Evolutionary conservation across 2,888 invertebrate genomes (phyloP), one percentile per base, ranked within the genome.

Genomic region (Apotomis betuletana): DNA sequence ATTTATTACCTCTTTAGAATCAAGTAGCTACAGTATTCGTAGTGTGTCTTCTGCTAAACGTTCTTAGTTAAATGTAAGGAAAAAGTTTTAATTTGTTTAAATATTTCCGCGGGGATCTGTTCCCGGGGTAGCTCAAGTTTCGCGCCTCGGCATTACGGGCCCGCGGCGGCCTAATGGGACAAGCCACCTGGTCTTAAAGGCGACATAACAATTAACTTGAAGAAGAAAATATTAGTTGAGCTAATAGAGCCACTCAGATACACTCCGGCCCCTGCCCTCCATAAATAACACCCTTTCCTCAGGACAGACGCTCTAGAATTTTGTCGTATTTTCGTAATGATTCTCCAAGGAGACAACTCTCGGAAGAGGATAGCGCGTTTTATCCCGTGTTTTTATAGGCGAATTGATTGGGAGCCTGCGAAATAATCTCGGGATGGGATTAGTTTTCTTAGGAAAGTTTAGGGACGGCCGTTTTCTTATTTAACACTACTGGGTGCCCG

Each of bases 41-140:
- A 46, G 60, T 55, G 46, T 68, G 3, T 46, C 54, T 64, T 3
- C 55, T 12, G 55, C 55, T 61, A 61, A 83, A 84, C 81, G 84
- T 80, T 84, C 82, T 85, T 83, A 83, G 80, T 80, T 83, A 87
- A 87, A 87, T 85, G 81, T 86, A 85, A 88, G 87, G 88, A 85
- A 89, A 90, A 93, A 92, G 88, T 92, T 92, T 91, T 90, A 91
- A 92, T 92, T 92, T 90, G 90, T 90, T 92, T 90, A 91, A 91
- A 92, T 90, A 92, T 92, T 91, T 91, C 89, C 87, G 83, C 83
- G 85, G 82, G 80, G 81, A 78, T 77, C 81, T 79, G 81, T 83
- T 87, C 84, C 83, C 84, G 81, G 80, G 86, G 84, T 83, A 83
- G 86, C 85, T 86, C 87, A 84, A 88, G 88, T 90, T 90, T 86